A percentile compares a stretch with the other conserved stretches of the same genome.
These are phyloP conservation scores for Tortricodes alternella DNA, from an alignment of 2,888 invertebrate species.

Conservation along the genomic window DNA sequence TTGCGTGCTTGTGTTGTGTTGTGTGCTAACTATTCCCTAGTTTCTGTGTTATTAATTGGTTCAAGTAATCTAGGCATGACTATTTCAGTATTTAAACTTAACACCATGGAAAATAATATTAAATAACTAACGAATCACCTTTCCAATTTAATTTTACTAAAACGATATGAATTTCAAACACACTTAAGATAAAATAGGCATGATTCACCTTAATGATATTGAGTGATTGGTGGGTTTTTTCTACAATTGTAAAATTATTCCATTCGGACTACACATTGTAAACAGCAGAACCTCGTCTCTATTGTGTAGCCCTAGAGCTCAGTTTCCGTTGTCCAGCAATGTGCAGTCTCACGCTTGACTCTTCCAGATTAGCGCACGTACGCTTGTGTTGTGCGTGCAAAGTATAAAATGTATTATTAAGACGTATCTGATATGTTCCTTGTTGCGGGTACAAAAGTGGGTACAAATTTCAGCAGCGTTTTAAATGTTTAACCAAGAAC, in stretches of 20 bases:
- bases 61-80: neutral
- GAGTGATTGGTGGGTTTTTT: neutral
- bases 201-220: neutral
- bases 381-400: conserved; percentile 2
- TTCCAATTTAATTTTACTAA: too few relatives aligned
- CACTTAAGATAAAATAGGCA: neutral
- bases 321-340: neutral
- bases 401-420: neutral
- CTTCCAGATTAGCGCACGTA: neutral
- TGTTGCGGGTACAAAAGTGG: neutral
- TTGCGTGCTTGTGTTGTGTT: conserved; percentile 16
- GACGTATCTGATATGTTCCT: conserved; percentile 3
- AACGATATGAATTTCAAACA: too few relatives aligned
- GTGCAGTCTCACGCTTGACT: neutral
- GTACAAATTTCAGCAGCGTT: too few relatives aligned
- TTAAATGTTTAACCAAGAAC: too few relatives aligned
- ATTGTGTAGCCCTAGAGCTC: neutral
- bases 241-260: neutral
- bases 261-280: conserved; percentile 19
- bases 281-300: neutral
- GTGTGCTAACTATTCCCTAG: conserved; percentile 20
- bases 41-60: neutral
- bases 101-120: too few relatives aligned
- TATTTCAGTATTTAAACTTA: neutral
- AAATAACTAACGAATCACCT: too few relatives aligned